Evolutionary conservation across 2,113 vertebrate species (phyloP).

Genomic region (Hippocampus zosterae): DNA sequence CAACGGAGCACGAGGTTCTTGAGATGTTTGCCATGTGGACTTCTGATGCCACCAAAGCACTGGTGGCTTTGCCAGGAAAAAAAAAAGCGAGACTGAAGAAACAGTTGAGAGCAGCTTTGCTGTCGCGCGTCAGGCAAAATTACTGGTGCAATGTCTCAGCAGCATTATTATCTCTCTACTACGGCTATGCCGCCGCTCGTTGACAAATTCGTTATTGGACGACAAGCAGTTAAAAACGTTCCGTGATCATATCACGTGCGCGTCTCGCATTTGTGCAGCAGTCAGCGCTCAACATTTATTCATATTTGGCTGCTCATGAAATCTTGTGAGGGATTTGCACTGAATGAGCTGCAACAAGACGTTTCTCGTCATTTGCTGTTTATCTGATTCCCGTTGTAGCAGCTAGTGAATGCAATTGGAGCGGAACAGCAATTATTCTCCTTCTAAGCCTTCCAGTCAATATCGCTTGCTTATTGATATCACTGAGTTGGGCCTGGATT

Average conservation of each 20-base stretch:
- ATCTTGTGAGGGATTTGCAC: constrained; percentile 27
- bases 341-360: constrained; percentile 23
- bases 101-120: constrained; percentile 32
- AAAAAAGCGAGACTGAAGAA: constrained; percentile 18
- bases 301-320: constrained; percentile 33
- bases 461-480: constrained; percentile 40
- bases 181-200: background rate
- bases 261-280: background rate
- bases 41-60: constrained; percentile 26
- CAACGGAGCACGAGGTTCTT: constrained; percentile 23
- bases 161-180: constrained; percentile 11
- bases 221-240: constrained; percentile 2
- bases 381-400: constrained; percentile 40
- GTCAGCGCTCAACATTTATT: constrained; percentile 14
- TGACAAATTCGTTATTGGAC: constrained; percentile 6
- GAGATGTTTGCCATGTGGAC: constrained; percentile 15
- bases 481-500: constrained; percentile 32
- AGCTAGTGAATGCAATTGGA: constrained; percentile 37
- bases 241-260: constrained; percentile 1
- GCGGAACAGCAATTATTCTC: constrained; percentile 40
- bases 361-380: constrained; percentile 30
- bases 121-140: too few species aligned
- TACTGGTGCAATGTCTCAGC: constrained; percentile 12
- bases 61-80: constrained; percentile 22
- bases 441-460: constrained; percentile 45